Percentiles rank a stretch among this genome's conserved stretches.
Conservation (phyloP, 2,113 vertebrate genomes). For the Eira barbara region DNA sequence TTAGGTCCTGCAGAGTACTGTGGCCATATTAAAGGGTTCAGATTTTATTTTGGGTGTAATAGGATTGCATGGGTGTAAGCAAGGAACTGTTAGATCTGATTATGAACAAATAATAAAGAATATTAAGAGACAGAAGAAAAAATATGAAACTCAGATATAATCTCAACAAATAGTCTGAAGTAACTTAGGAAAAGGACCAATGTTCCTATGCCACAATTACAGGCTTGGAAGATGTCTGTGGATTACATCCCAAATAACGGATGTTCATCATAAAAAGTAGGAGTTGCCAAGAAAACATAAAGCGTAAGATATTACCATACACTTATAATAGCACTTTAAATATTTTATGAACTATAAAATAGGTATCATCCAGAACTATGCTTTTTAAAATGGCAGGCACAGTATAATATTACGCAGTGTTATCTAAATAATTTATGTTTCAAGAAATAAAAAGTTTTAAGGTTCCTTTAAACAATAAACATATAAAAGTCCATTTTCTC, state of each 20-base stretch:
- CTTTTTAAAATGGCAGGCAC: not conserved
- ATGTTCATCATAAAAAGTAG: not conserved
- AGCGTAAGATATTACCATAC: not conserved
- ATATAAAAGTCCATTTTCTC: not conserved
- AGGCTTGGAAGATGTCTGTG: not conserved
- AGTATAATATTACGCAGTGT: not conserved
- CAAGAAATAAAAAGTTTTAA: conserved; percentile 19
- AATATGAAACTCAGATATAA: not conserved
- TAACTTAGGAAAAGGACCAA: not conserved
- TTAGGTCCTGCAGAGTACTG: not conserved
- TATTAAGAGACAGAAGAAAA: not conserved
- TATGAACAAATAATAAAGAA: not conserved
- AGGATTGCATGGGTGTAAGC: not conserved
- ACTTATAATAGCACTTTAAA: not conserved
- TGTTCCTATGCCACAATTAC: not conserved
- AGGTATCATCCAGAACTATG: not conserved
- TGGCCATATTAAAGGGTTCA: not conserved
- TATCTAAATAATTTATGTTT: not conserved
- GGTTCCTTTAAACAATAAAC: not conserved
- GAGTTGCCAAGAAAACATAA: not conserved
- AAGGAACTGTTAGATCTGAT: not conserved
- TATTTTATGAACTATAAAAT: not conserved
- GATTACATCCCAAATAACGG: not conserved
- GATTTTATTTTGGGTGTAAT: not conserved
- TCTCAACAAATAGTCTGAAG: not conserved